These are phyloP conservation scores for Rhingia rostrata DNA, from an alignment of 2,888 invertebrate genomes.

Conservation along the genomic window DNA sequence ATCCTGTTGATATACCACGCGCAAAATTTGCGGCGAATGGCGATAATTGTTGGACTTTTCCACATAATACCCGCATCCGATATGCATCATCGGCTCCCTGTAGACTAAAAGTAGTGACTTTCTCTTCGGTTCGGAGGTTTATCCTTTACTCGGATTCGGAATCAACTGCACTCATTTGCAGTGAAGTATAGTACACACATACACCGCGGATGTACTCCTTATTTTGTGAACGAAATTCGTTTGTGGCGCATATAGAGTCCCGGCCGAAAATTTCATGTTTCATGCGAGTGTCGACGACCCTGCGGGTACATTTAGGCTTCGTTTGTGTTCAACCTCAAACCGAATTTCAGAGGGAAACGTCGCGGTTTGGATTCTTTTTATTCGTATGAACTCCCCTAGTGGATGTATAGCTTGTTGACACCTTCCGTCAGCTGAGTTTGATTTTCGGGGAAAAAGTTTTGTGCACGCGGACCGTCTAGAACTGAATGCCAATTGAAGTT, in stretches of 20 bases:
- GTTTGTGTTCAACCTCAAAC: constrained; percentile 74
- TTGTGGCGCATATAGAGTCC: constrained; percentile 14
- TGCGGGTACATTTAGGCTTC: constrained; percentile 61
- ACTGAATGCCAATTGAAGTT: neutral
- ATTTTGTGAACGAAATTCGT: constrained; percentile 18
- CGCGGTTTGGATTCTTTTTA: constrained; percentile 40
- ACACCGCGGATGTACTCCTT: constrained; percentile 15
- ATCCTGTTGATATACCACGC: constrained; percentile 59
- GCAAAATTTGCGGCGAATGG: constrained; percentile 59
- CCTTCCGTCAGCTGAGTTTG: neutral
- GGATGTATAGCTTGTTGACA: constrained; percentile 26
- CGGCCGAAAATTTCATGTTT: constrained; percentile 43
- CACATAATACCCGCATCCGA: constrained; percentile 49
- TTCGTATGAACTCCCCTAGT: neutral
- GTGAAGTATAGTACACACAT: neutral
- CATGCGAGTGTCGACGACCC: constrained; percentile 33
- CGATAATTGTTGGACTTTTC: constrained; percentile 59
- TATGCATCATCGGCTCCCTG: constrained; percentile 5
- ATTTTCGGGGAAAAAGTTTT: constrained; percentile 21
- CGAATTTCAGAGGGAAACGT: constrained; percentile 63
- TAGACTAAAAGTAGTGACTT: constrained; percentile 24
- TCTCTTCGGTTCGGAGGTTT: constrained; percentile 5
- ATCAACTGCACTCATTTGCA: constrained; percentile 8
- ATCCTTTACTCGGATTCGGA: constrained; percentile 1
- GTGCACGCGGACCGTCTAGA: neutral